Percentiles rank a stretch among this genome's conserved stretches.
These are phyloP conservation scores for Oeneis ivallda DNA, from an alignment of 2,888 invertebrate genomes.

Conservation along the genomic window DNA sequence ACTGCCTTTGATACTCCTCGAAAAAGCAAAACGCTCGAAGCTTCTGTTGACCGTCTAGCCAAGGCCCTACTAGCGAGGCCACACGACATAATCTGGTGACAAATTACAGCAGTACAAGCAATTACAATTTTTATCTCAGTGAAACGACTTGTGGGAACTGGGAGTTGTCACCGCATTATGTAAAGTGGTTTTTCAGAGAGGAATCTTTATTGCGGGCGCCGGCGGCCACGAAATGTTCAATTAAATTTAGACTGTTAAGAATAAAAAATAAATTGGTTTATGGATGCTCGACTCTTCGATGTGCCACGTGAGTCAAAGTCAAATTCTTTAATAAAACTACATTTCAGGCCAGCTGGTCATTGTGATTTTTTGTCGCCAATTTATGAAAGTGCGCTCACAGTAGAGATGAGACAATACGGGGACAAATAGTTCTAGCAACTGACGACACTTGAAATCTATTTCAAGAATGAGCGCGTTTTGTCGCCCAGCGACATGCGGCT, in stretches of 20 bases:
- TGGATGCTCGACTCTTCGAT: neutral
- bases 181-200: constrained; percentile 1
- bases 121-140: neutral
- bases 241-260: neutral
- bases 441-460: no score
- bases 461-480: no score
- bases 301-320: neutral
- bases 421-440: no score
- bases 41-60: neutral
- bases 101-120: neutral
- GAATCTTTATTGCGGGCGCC: neutral
- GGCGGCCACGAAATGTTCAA: neutral
- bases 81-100: neutral
- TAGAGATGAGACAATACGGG: no score
- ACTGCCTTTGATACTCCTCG: neutral
- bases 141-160: constrained; percentile 8
- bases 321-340: no score
- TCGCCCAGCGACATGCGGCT: no score
- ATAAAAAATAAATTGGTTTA: neutral
- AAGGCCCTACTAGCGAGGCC: neutral
- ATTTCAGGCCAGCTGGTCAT: no score
- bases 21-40: neutral
- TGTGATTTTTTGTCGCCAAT: no score
- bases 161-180: constrained; percentile 7
- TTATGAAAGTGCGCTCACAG: no score